Evolutionary conservation across 2,113 vertebrate genomes (phyloP), one percentile per base, ranked within the genome.

Genomic region (Mormyrus iriodes): DNA sequence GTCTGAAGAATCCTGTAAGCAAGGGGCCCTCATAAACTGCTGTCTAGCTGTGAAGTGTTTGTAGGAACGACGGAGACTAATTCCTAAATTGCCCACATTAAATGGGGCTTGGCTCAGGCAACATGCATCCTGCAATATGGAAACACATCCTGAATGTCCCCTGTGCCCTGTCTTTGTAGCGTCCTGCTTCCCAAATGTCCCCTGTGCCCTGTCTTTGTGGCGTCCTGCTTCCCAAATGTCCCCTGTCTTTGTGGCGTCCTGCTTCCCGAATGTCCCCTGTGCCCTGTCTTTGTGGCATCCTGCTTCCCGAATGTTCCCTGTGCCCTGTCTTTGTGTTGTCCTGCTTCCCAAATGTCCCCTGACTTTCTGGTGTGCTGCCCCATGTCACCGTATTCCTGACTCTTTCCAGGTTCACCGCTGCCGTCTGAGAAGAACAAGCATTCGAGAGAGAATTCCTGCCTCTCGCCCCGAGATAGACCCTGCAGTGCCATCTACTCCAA

Each of bases 341-440:
- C 24, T 61, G 7, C 55, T n/a, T 61, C 24, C 55, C 1, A 21
- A 61, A 61, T 61, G 24, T 61, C 55, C 24, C 55, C 21, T 53
- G 51, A 17, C 2, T 53, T 17, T 53, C 13, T 53, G 13, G 15
- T 15, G 3, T 53, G 2, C 13, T 2, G 2, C 24, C 61, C 58
- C 8, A 3, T 27, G n/a, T 65, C 58, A 65, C 27, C n/a, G 3
- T 13, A 65, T 65, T 65, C 61, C 35, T 46, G 4, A 46, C 12
- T 5, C 5, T 90, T 91, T 52, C 84, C 92, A 99, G 98, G 97
- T 90, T 99, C 98, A 83, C 98, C 98, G 86, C 95, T 99, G 92
- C 92, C 99, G 95, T 97, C 97, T 90, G 98, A 99, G 94, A 99
- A 99, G 96, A 98, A 99, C 95, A 99, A 99, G 92, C 97, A 99